phyloP scores from a whole-genome alignment of 2,888 invertebrate species.

The Cremastobaeus sp. region DNA sequence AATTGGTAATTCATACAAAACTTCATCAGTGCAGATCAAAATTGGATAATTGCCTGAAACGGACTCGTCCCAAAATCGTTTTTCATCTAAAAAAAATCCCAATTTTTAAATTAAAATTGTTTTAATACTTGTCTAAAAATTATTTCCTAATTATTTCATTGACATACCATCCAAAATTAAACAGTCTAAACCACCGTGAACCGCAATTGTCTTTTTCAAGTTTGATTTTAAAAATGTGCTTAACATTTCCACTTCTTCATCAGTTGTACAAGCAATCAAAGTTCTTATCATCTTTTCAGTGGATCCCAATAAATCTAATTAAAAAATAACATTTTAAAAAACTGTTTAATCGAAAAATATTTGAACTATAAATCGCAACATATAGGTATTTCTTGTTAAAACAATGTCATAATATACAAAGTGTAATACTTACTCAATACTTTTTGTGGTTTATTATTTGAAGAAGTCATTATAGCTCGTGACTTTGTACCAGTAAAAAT shows the following conservation, averaged over 20 bases:
- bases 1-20: conserved; percentile 82
- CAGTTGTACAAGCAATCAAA: too few species aligned
- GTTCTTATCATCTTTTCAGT: too few species aligned
- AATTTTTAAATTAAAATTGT: not conserved
- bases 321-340: conserved; percentile 66
- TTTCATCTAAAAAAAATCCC: conserved; percentile 66
- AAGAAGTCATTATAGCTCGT: conserved; percentile 77
- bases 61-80: conserved; percentile 78
- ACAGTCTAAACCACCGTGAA: conserved; percentile 69
- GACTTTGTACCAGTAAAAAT: conserved; percentile 83
- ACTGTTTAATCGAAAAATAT: not conserved
- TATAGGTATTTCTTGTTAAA: too few species aligned
- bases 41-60: conserved; percentile 79
- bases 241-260: too few species aligned
- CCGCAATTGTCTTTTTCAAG: conserved; percentile 66
- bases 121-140: not conserved
- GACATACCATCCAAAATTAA: too few species aligned
- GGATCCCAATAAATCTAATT: too few species aligned
- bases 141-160: too few species aligned
- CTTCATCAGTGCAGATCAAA: conserved; percentile 85
- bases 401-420: conserved; percentile 15
- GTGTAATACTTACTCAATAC: conserved; percentile 73
- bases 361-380: too few species aligned
- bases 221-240: too few species aligned
- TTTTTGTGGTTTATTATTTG: conserved; percentile 78